Conservation (phyloP, 2,797 vertebrate genomes). For the Enteromius mattozi region DNA sequence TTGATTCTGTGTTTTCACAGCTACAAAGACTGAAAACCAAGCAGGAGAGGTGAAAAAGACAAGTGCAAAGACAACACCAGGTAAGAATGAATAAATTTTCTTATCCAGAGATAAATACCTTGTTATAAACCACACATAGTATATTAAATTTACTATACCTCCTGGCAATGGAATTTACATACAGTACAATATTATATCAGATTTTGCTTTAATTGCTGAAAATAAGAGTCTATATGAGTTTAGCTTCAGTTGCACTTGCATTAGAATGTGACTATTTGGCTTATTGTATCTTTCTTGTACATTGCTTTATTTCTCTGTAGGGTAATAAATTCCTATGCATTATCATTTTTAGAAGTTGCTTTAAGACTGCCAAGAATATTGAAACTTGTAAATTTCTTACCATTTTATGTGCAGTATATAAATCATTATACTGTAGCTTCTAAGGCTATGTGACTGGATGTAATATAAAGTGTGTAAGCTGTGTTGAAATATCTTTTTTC, state of each 20-base stretch:
- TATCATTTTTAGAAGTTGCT: not conserved
- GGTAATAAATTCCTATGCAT: not conserved
- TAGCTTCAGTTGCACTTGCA: not conserved
- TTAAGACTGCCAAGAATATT: not conserved
- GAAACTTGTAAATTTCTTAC: not conserved
- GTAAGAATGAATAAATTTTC: slow-evolving; percentile 65
- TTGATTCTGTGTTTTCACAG: slow-evolving; percentile 67
- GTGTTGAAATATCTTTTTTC: not conserved
- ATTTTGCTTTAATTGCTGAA: not conserved
- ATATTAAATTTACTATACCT: not conserved
- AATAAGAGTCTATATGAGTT: no score
- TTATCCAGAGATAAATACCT: not conserved
- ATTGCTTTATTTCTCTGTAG: not conserved
- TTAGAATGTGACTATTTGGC: not conserved
- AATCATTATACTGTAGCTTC: not conserved
- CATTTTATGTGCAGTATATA: not conserved
- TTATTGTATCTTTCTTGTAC: not conserved
- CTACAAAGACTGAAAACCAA: slow-evolving; percentile 84
- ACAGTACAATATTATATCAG: not conserved
- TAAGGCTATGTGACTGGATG: not conserved
- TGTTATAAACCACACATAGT: not conserved
- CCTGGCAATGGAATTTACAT: not conserved
- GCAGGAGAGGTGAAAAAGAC: slow-evolving; percentile 84
- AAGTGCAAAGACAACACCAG: slow-evolving; percentile 79
- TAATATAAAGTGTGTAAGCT: not conserved